Conservation (phyloP, 2,888 invertebrate genomes). For the Platypus cylindrus region DNA sequence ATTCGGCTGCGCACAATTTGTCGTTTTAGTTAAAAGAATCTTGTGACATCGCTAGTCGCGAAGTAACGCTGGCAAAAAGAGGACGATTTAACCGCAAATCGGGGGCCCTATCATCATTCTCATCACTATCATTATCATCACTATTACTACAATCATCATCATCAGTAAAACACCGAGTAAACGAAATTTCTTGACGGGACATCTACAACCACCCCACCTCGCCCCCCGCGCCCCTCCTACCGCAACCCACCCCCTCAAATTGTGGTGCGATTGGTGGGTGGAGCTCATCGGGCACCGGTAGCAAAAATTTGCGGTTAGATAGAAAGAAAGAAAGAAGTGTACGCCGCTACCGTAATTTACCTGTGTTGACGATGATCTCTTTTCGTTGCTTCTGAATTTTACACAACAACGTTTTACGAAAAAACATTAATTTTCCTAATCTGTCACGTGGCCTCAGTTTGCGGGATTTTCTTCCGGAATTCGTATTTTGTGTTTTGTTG, state of each 20-base stretch:
- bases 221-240: constrained; percentile 38
- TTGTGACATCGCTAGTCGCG: constrained; percentile 38
- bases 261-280: too few species aligned
- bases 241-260: constrained; percentile 39
- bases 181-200: too few species aligned
- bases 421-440: neutral
- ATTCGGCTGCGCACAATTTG: constrained; percentile 39
- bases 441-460: neutral
- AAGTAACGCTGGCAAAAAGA: constrained; percentile 37
- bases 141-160: too few species aligned
- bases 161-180: too few species aligned
- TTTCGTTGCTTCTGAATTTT: constrained; percentile 16
- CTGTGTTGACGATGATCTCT: constrained; percentile 16
- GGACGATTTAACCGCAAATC: constrained; percentile 31
- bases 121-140: neutral
- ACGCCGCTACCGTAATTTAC: constrained; percentile 16
- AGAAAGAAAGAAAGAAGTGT: constrained; percentile 13
- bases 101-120: constrained; percentile 27
- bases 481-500: too few species aligned
- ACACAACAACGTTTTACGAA: too few species aligned
- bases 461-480: too few species aligned
- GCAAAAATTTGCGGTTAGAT: constrained; percentile 16
- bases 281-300: constrained; percentile 13
- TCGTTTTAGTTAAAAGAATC: constrained; percentile 36
- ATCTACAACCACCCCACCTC: constrained; percentile 24